Percentiles rank a stretch among this genome's conserved stretches.
Evolutionary conservation across 2,888 invertebrate species (phyloP).

Genomic region (Amblyjoppa fuscipennis): DNA sequence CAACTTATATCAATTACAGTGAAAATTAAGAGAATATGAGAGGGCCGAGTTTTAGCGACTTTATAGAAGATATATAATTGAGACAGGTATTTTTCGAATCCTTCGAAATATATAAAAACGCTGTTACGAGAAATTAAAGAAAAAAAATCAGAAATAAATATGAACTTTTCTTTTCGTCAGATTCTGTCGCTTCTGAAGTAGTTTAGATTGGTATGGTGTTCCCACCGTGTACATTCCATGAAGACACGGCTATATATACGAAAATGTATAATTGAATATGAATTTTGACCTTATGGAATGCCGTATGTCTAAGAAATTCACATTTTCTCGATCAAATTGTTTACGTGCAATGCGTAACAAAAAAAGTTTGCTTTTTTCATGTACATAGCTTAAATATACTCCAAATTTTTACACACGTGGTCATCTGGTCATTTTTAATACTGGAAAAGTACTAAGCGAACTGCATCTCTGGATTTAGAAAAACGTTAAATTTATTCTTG

Average conservation of each 20-base stretch:
- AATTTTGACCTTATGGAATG: conserved; percentile 21
- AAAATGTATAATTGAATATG: conserved; percentile 10
- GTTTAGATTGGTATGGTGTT: conserved; percentile 37
- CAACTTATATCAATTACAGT: not conserved
- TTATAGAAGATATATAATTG: conserved; percentile 9
- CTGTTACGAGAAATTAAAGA: not conserved
- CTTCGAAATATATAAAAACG: not conserved
- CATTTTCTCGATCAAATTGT: not conserved
- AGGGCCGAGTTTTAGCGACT: not conserved
- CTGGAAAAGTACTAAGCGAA: not conserved
- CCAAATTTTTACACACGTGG: not conserved
- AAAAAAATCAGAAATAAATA: conserved; percentile 10
- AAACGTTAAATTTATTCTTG: not conserved
- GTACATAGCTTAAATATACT: not conserved
- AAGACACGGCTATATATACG: not conserved
- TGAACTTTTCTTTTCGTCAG: conserved; percentile 2
- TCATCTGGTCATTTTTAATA: not conserved
- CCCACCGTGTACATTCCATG: conserved; percentile 57
- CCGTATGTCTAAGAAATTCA: not conserved
- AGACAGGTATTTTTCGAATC: conserved; percentile 7
- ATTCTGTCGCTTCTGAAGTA: not conserved
- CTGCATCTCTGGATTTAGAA: not conserved
- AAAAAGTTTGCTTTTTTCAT: not conserved
- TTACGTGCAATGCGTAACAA: not conserved
- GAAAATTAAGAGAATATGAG: not conserved